A percentile compares a stretch with the other conserved stretches of the same genome.
Conservation (phyloP, 2,888 invertebrate species). For the Dastarcus helophoroides region DNA sequence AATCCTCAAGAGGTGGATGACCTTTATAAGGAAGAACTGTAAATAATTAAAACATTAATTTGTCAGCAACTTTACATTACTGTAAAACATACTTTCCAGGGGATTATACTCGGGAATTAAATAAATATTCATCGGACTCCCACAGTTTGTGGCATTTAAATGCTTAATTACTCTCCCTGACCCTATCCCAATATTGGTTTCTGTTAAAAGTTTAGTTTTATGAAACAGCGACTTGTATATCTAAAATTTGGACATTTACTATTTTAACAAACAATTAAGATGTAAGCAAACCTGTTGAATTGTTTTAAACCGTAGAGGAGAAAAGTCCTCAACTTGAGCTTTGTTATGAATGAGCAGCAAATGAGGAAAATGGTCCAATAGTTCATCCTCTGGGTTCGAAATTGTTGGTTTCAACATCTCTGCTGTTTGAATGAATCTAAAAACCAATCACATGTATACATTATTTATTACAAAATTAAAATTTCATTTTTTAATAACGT, state of each 20-base stretch:
- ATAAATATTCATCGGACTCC: constrained; percentile 55
- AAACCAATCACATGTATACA: too few species aligned
- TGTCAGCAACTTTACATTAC: constrained; percentile 1
- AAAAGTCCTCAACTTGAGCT: constrained; percentile 62
- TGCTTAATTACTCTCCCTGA: constrained; percentile 39
- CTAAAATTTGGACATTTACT: constrained; percentile 18
- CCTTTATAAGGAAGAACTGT: constrained; percentile 46
- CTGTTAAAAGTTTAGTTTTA: constrained; percentile 52
- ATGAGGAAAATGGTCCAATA: constrained; percentile 72
- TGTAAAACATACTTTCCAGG: constrained; percentile 16
- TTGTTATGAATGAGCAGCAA: constrained; percentile 74
- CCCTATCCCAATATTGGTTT: constrained; percentile 52
- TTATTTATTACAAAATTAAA: too few species aligned
- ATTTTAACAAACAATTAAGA: not conserved
- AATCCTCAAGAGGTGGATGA: constrained; percentile 50
- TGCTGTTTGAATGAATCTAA: constrained; percentile 67
- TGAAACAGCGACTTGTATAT: constrained; percentile 44
- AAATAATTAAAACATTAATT: constrained; percentile 15
- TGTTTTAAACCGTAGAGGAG: constrained; percentile 44
- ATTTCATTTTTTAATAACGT: not conserved
- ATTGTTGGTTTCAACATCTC: constrained; percentile 80
- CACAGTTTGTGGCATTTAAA: constrained; percentile 44
- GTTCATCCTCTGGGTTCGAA: constrained; percentile 51
- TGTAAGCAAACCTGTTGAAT: constrained; percentile 44
- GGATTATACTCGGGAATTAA: constrained; percentile 50